These are phyloP conservation scores for Sander lucioperca DNA, from an alignment of 2,113 vertebrate species.

Conservation along the genomic window DNA sequence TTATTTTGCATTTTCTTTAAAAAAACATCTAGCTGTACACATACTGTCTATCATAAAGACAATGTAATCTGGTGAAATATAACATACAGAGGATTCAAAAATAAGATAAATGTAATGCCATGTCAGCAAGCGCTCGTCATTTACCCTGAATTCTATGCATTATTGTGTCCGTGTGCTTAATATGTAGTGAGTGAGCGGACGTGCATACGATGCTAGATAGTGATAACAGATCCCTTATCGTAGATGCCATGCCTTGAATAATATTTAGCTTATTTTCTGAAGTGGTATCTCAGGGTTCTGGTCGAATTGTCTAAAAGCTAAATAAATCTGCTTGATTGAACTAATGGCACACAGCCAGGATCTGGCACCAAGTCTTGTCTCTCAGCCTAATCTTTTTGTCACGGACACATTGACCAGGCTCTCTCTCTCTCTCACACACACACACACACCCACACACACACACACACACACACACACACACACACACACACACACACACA, in stretches of 20 bases:
- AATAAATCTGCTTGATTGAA: constrained; percentile 82
- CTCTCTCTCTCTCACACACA: no score
- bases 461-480: not conserved
- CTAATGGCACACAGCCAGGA: constrained; percentile 79
- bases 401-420: constrained; percentile 74
- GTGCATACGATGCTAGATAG: constrained; percentile 53
- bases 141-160: constrained; percentile 31
- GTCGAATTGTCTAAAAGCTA: constrained; percentile 80
- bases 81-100: not conserved
- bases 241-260: constrained; percentile 73
- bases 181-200: constrained; percentile 43
- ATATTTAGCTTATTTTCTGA: constrained; percentile 75
- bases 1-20: not conserved
- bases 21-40: not conserved
- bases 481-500: not conserved
- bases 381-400: constrained; percentile 77
- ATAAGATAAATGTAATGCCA: constrained; percentile 26
- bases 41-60: not conserved
- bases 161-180: constrained; percentile 39
- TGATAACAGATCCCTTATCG: constrained; percentile 69
- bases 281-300: constrained; percentile 75
- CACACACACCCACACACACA: not conserved
- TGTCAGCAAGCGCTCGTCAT: constrained; percentile 23
- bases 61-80: not conserved
- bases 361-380: constrained; percentile 69